Percentiles rank a stretch among this genome's conserved stretches.
Evolutionary conservation across 2,797 vertebrate species (phyloP).

Genomic region (Heliangelus exortis): DNA sequence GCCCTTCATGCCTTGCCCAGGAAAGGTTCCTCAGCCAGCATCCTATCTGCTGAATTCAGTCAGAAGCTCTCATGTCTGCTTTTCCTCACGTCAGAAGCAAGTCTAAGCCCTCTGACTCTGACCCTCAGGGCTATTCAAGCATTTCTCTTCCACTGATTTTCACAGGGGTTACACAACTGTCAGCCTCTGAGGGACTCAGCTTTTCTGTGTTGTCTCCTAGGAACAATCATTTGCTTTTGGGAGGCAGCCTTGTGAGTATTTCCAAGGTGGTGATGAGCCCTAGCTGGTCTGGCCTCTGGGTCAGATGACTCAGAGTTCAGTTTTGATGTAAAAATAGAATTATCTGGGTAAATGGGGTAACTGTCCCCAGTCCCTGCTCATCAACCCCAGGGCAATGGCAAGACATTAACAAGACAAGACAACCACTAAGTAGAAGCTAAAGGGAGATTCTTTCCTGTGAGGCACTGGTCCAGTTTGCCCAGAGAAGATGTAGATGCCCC

Average conservation of each 20-base stretch:
- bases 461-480: no score
- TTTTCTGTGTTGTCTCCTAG: not conserved
- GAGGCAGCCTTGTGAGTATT: not conserved
- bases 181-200: not conserved
- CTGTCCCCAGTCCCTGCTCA: not conserved
- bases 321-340: conserved; percentile 20
- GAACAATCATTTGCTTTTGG: not conserved
- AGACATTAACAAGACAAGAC: not conserved
- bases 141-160: not conserved
- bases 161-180: not conserved
- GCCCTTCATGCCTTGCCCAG: not conserved
- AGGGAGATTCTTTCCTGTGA: not conserved
- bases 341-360: not conserved
- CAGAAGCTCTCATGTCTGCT: not conserved
- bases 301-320: conserved; percentile 10
- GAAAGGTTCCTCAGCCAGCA: not conserved
- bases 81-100: not conserved
- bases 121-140: not conserved
- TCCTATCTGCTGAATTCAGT: not conserved
- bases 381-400: not conserved
- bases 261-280: not conserved
- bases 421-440: not conserved
- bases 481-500: no score
- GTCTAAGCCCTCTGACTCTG: not conserved
- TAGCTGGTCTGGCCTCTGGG: not conserved